These are phyloP conservation scores for Lerista edwardsae DNA, from an alignment of 2,797 vertebrate genomes.

Conservation along the genomic window DNA sequence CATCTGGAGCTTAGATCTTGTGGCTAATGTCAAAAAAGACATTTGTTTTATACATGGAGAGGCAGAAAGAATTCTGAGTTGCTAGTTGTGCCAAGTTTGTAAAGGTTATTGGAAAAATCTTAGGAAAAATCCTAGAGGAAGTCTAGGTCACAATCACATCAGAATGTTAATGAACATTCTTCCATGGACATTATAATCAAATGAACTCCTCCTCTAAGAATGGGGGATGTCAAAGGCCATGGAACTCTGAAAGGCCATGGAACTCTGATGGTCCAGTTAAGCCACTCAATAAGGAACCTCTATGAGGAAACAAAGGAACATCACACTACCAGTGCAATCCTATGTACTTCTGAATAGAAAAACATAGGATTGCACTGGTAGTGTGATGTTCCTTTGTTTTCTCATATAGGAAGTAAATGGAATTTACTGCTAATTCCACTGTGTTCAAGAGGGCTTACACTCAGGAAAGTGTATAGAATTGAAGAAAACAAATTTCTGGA, in stretches of 20 bases:
- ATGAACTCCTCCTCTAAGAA: background rate
- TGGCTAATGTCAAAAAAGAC: slow-evolving; percentile 36
- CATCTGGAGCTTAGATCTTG: slow-evolving; percentile 26
- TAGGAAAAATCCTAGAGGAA: slow-evolving; percentile 14
- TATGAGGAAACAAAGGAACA: rapidly evolving
- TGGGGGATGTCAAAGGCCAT: background rate
- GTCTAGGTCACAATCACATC: background rate
- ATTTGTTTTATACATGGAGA: slow-evolving; percentile 9
- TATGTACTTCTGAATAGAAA: too few relatives aligned
- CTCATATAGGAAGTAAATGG: background rate
- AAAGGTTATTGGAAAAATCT: slow-evolving; percentile 43
- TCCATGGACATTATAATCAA: background rate
- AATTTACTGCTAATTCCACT: too few relatives aligned
- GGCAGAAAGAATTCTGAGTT: slow-evolving; percentile 4
- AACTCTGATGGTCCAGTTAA: background rate
- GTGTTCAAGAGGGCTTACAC: too few relatives aligned
- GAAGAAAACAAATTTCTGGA: background rate
- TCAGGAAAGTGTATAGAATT: too few relatives aligned
- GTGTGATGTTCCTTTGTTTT: background rate
- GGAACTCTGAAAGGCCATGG: background rate
- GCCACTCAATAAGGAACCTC: background rate
- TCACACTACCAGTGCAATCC: too few relatives aligned
- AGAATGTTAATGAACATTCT: background rate
- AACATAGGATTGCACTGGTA: too few relatives aligned
- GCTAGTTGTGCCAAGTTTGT: slow-evolving; percentile 25